A percentile compares a stretch with the other conserved stretches of the same genome.
phyloP scores from a whole-genome alignment of 2,888 invertebrate species.

The Hypomecis atomaria region DNA sequence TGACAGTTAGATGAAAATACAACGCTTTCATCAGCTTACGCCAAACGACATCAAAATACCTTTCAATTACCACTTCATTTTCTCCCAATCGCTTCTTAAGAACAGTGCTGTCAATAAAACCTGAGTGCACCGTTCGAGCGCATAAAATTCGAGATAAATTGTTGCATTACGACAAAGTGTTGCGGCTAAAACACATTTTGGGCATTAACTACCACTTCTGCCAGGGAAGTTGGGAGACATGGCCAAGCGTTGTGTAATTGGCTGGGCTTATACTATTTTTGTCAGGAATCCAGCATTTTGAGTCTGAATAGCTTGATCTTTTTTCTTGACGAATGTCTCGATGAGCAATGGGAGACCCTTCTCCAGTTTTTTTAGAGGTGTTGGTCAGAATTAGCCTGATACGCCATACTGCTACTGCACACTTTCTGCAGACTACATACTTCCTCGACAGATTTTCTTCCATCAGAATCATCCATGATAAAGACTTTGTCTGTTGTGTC shows the following conservation, averaged over 20 bases:
- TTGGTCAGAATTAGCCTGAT: too few relatives aligned
- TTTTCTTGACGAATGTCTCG: too few relatives aligned
- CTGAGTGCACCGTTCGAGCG: constrained; percentile 11
- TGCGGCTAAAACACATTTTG: constrained; percentile 13
- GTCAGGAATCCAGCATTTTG: background rate
- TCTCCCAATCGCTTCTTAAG: background rate
- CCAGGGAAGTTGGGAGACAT: constrained; percentile 8
- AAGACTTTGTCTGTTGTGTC: too few relatives aligned
- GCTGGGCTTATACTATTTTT: constrained; percentile 1
- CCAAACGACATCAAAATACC: constrained; percentile 2
- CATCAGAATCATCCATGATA: too few relatives aligned
- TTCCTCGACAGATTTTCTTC: too few relatives aligned
- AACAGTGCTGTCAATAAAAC: constrained; percentile 10
- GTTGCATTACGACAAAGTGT: constrained; percentile 12
- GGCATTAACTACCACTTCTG: constrained; percentile 18
- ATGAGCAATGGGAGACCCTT: too few relatives aligned
- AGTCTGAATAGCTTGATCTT: background rate
- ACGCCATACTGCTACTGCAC: too few relatives aligned
- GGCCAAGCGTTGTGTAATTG: constrained; percentile 21
- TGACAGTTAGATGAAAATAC: background rate
- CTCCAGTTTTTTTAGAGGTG: too few relatives aligned
- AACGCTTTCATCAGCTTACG: background rate
- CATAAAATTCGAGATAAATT: constrained; percentile 19
- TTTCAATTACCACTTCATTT: constrained; percentile 1
- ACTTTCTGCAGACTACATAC: too few relatives aligned